Evolutionary conservation across 2,888 invertebrate genomes (phyloP), one percentile per base, ranked within the genome.

Genomic region (Troglohyphantes excavatus): DNA sequence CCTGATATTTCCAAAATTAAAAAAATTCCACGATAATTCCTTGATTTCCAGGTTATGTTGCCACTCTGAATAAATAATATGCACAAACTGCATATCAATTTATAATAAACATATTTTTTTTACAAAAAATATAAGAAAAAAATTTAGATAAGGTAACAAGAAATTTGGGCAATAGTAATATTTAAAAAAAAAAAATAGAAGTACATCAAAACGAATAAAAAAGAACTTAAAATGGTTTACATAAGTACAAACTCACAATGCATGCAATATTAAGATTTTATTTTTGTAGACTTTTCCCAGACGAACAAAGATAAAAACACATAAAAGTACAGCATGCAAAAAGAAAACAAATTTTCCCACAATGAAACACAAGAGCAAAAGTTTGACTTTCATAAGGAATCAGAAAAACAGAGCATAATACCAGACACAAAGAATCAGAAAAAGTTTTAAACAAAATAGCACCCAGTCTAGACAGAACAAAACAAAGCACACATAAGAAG

Each of bases 401-500:
- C 21, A 26, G 27, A 26, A 65, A 26, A 13, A 23, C 13, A 17
- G 65, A 13, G 23, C 23, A 63, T 63, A 27, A 65, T 26, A 13
- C n/a, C 6, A 65, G 29, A 27, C 23, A 65, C 17, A 65, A 61
- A n/a, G 29, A 27, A 13, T 27, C n/a, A 65, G 61, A 19, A 61
- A 61, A 65, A 27, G 23, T 21, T 65, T 27, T 13, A 13, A 13
- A 27, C 11, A 63, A 63, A 33, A 78, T 29, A 26, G 23, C 27
- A 53, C 7, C 17, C n/a, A 17, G 11, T 13, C 21, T 11, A 75
- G 23, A 53, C 9, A 53, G 17, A 27, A n/a, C 33, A 53, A 63
- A 27, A 67, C 21, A 79, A 43, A 79, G 39, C 23, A 73, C n/a
- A 63, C 21, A 63, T n/a, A 61, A 73, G 23, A 53, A 9, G 26